Conservation (phyloP, 2,797 vertebrate species). For the Coluber constrictor region DNA sequence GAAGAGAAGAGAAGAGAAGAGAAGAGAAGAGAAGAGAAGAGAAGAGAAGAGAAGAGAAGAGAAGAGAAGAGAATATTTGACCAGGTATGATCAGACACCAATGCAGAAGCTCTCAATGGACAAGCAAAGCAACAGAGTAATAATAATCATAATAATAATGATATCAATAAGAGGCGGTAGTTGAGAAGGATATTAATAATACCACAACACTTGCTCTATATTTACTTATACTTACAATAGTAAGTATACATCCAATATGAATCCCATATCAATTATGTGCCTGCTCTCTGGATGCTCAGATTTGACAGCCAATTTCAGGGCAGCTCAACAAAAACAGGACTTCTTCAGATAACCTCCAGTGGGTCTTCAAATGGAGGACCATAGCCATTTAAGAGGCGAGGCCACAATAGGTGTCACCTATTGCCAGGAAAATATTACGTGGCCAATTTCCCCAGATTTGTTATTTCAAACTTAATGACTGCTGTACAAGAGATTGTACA, state of each 20-base stretch:
- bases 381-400: neutral
- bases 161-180: neutral
- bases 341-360: neutral
- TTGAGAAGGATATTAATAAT: neutral
- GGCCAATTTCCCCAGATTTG: slow-evolving; percentile 53
- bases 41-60: too few species aligned
- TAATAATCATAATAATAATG: neutral
- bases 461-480: slow-evolving; percentile 65
- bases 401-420: too few species aligned
- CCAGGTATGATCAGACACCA: neutral
- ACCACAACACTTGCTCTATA: neutral
- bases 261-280: neutral
- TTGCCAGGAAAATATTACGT: neutral
- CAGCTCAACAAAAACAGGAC: neutral
- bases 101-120: neutral
- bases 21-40: too few species aligned
- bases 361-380: neutral
- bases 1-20: neutral
- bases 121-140: neutral
- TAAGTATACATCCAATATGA: neutral
- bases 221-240: neutral
- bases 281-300: neutral
- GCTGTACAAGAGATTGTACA: slow-evolving; percentile 50
- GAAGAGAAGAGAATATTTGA: neutral
- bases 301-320: neutral